Evolutionary conservation across 2,797 vertebrate species (phyloP), one percentile per base, ranked within the genome.

Genomic region (Gambelia wislizenii): DNA sequence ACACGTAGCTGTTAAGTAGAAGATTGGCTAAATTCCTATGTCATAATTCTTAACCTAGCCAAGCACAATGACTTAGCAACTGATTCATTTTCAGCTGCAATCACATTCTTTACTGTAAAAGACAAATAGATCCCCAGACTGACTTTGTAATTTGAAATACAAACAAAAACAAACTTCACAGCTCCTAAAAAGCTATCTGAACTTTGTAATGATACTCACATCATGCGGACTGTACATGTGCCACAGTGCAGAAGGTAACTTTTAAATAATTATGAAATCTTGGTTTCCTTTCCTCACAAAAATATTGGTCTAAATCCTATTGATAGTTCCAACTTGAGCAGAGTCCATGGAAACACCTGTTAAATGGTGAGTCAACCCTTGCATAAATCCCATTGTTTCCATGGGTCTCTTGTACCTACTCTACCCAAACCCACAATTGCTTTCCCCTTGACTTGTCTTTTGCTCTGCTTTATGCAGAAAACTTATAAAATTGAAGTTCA

Each of bases 11-110:
- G 93, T 96, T 96, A 96, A 90, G 95, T 96, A 91, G 93, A 96
- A 96, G 92, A 91, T 92, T 94, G 94, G 87, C 94, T 96, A 92
- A 97, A 97, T 97, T 96, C 95, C 95, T 94, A 59, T 97, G 96
- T 96, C 93, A 89, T 96, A 96, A 92, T 75, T 90, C 64, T 89
- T 94, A 94, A 92, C 80, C 90, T 85, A 83, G 92, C 90, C 92
- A 95, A 96, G 94, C 92, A 87, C n/a, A 81, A 94, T 94, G 92
- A 95, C 94, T 96, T 96, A 96, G 91, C 83, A 95, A 92, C 42
- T 96, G 96, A 96, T 70, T 96, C 75, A 94, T 95, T 93, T 91
- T 90, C 87, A 91, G 20, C 22, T 77, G 83, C 91, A 92, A 91
- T 93, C 90, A 70, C 74, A 86, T 95, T 95, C 95, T 76, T 94